Evolutionary conservation across 2,797 vertebrate species (phyloP), one percentile per base, ranked within the genome.

Genomic region (Agapornis canus): DNA sequence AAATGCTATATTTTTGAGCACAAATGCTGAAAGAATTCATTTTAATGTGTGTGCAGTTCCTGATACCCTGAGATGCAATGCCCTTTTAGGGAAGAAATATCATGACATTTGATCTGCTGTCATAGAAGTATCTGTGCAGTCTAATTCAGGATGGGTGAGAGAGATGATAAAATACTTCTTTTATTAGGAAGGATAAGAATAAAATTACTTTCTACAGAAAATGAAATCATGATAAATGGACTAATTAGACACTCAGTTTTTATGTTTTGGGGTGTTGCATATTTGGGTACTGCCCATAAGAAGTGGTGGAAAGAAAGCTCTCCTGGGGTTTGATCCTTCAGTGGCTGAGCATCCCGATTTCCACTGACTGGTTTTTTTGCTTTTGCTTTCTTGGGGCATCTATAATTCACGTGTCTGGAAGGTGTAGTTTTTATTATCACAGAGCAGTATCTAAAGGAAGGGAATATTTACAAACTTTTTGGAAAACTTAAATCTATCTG

Each of bases 21-120:
- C 64, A 93, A 96, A 96, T 86, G 92, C 83, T 97, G 89, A 96
- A 97, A 95, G 61, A 95, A 94, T 97, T 88, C 90, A 95, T 97
- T 95, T 98, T 97, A 96, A 97, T 96, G 95, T 97, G 83, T 96
- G 72, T 77, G 85, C 80, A 95, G 64, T 84, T 96, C 76, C 78
- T 94, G 85, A 94, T 96, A 96, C 84, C 92, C 94, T 94, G 92
- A 94, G 94, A 88, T 92, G 72, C 86, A 92, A 78, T 97, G 95
- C 94, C 96, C 96, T 98, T 98, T 98, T 95, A 97, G 89, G 90
- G 95, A 96, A 96, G 68, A 98, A 98, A 98, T 98, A 98, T 86
- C 96, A 97, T 97, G 97, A 96, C 97, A 98, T 98, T 98, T 98
- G 97, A 98, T 98, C 97, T 97, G 96, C 94, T 96, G 90, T 97